Conservation (phyloP, 2,113 vertebrate genomes). For the Reinhardtius hippoglossoides region DNA sequence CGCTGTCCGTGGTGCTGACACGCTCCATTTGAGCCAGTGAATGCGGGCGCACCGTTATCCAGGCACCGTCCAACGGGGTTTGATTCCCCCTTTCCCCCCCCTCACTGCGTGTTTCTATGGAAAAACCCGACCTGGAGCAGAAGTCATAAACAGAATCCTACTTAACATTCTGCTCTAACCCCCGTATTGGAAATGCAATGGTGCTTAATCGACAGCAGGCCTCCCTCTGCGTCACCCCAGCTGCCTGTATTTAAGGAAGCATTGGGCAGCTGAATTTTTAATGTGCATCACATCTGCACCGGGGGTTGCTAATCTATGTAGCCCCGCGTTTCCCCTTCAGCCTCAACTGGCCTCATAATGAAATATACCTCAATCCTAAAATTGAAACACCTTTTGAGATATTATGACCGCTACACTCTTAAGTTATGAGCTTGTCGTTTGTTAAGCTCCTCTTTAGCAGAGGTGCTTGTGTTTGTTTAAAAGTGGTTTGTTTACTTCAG, state of each 20-base stretch:
- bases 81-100: not conserved
- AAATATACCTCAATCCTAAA: not conserved
- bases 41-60: not conserved
- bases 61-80: too few relatives aligned
- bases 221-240: conserved; percentile 23
- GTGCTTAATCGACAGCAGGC: conserved; percentile 28
- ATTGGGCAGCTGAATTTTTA: conserved; percentile 62
- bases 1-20: conserved; percentile 55
- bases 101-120: not conserved
- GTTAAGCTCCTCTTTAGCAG: too few relatives aligned
- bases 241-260: conserved; percentile 52
- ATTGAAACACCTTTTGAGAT: too few relatives aligned
- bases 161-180: conserved; percentile 31
- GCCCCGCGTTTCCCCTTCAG: not conserved
- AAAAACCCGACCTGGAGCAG: not conserved
- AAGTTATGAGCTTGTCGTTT: not conserved
- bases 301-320: conserved; percentile 30
- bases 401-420: too few relatives aligned
- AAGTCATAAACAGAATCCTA: conserved; percentile 4
- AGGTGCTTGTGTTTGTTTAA: too few relatives aligned
- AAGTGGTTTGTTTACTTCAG: too few relatives aligned
- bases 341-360: not conserved
- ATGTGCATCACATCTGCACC: conserved; percentile 44
- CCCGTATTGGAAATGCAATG: conserved; percentile 31
- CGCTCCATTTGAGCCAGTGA: not conserved